Evolutionary conservation across 2,797 vertebrate genomes (phyloP), one percentile per base, ranked within the genome.

Genomic region (Euphonia xanthogaster): DNA sequence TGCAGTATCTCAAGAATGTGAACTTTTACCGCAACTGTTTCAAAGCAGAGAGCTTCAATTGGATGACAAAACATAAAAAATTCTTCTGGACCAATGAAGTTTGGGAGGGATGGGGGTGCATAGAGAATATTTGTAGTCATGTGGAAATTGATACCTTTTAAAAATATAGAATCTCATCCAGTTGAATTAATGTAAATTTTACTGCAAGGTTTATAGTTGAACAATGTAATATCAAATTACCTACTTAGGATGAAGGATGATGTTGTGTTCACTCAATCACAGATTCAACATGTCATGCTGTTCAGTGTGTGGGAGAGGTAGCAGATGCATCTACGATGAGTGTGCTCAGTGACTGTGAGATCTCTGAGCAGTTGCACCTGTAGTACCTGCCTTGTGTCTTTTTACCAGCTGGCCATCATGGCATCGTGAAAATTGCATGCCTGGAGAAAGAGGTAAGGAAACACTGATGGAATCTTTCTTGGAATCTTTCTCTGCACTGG

Each of bases 321-420:
- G 50, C n/a, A 90, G 23, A 23, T 4, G 10, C 8, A 31, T 13
- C 28, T 15, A 2, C 1, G 1, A 9, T 9, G 45, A 23, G 6
- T 21, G n/a, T 35, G 66, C 15, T 74, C 19, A 6, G 22, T 54
- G n/a, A 25, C 19, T 63, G 18, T 3, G 22, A 78, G 19, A 10
- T 10, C 11, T 6, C 45, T n/a, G 23, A 44, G 25, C 12, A 24
- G 37, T 30, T 18, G 65, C 23, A 70, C 14, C 30, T 51, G 21
- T 14, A 61, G 15, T 2, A 24, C 37, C 17, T 10, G 19, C 5
- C 21, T 24, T 3, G 12, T 7, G 39, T 33, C 37, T 45, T 65
- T 67, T 28, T 30, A 27, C 21, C 47, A 61, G 37, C 42, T 47
- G 23, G 13, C 4, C 47, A 42, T 30, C 9, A 1, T 16, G 37